Conservation (phyloP, 1,140 invertebrate genomes). For the Armadillidium nasatum region DNA sequence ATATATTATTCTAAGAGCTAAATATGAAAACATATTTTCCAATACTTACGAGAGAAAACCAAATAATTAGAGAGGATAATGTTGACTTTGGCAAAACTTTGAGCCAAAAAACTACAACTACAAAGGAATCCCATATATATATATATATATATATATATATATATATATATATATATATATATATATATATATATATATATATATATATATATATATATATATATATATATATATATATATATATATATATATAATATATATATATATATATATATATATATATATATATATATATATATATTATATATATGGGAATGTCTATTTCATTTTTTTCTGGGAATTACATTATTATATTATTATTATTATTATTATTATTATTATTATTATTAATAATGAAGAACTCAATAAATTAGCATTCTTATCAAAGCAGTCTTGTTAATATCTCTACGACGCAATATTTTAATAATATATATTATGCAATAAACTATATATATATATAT, state of each 20-base stretch:
- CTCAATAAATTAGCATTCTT: too few species aligned
- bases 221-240: background rate
- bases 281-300: slow-evolving; percentile 6
- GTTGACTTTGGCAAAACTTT: background rate
- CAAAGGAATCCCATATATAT: background rate
- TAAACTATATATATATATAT: too few species aligned
- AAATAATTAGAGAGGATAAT: background rate
- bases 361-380: too few species aligned
- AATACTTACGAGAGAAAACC: background rate
- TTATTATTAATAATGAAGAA: too few species aligned
- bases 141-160: background rate
- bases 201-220: slow-evolving; percentile 1
- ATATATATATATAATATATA: background rate
- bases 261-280: background rate
- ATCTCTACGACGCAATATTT: too few species aligned
- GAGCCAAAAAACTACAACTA: background rate
- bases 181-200: slow-evolving; percentile 6
- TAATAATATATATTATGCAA: too few species aligned
- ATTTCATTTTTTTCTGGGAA: background rate
- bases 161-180: slow-evolving; percentile 6
- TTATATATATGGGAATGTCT: background rate
- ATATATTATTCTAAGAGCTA: background rate
- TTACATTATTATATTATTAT: too few species aligned
- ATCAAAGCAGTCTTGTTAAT: too few species aligned
- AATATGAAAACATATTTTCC: background rate